Evolutionary conservation across 2,797 vertebrate genomes (phyloP), one percentile per base, ranked within the genome.

Genomic region (Neosilurus hyrtlii): DNA sequence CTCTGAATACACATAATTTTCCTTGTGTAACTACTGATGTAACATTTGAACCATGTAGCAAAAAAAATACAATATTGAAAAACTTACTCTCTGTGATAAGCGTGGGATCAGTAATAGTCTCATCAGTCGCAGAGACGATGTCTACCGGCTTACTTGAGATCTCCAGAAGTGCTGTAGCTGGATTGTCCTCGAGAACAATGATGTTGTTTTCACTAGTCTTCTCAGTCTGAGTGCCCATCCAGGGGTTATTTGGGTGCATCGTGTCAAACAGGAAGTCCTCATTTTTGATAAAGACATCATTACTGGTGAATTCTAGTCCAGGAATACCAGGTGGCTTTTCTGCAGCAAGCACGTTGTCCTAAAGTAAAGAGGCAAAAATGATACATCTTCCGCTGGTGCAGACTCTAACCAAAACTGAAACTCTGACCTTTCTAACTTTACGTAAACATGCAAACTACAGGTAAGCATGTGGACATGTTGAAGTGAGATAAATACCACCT

Each of bases 301-400:
- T 79, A 77, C 43, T 72, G 18, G 88, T 88, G 0, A 66, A 51
- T 77, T 92, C 93, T 0, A 90, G 89, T n/a, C 20, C 85, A 2
- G 92, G 91, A 56, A 90, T 84, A 0, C 93, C 92, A 0, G 96
- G 96, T 84, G 95, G 95, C 88, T 94, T 96, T 91, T 97, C 97
- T 75, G 94, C 95, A 76, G 94, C 94, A 15, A 96, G 92, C 61
- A 96, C 84, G 82, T 94, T 95, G 63, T 95, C 96, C 98, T 99
- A 90, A 84, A 87, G 92, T 82, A 90, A 35, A 91, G 86, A 20
- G n/a, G 22, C 49, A 67, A 73, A 70, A 68, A 75, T n/a, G 4
- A 72, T 16, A 26, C 5, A 52, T 7, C 70, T 71, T 4, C 20
- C 10, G 10, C 63, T 16, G 26, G 15, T 43, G 9, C 24, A 43